Percentiles rank a stretch among this genome's conserved stretches.
Evolutionary conservation across 2,888 invertebrate genomes (phyloP).

Genomic region (Pammene fasciana): DNA sequence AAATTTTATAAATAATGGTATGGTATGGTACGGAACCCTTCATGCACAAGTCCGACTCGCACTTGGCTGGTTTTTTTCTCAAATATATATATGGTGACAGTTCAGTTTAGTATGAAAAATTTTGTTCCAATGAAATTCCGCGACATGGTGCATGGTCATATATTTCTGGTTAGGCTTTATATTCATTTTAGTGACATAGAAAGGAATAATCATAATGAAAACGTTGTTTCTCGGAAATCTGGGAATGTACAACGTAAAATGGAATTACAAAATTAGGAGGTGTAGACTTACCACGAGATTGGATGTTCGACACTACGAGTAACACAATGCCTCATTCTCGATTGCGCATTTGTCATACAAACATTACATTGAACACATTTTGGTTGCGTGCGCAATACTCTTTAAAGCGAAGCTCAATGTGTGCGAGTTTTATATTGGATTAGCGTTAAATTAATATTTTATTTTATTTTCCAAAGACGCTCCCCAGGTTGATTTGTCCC

Average conservation of each 20-base stretch:
- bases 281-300: constrained; percentile 22
- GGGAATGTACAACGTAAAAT: neutral
- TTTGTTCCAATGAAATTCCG: too few relatives aligned
- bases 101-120: too few relatives aligned
- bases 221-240: neutral
- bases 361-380: neutral
- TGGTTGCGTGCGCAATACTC: neutral
- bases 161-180: too few relatives aligned
- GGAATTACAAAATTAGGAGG: constrained; percentile 1
- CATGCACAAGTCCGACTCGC: too few relatives aligned
- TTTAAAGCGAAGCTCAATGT: neutral
- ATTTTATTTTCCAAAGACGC: neutral
- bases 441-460: neutral
- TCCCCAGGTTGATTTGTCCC: constrained; percentile 20
- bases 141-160: too few relatives aligned
- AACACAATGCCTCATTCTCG: neutral
- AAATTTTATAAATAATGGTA: too few relatives aligned
- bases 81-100: too few relatives aligned
- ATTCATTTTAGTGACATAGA: too few relatives aligned
- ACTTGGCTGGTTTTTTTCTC: too few relatives aligned
- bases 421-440: neutral
- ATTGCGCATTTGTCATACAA: neutral
- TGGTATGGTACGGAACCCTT: too few relatives aligned
- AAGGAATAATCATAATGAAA: too few relatives aligned
- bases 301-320: constrained; percentile 29